Evolutionary conservation across 1,140 invertebrate genomes (phyloP).

Genomic region (Drosophila guanche): DNA sequence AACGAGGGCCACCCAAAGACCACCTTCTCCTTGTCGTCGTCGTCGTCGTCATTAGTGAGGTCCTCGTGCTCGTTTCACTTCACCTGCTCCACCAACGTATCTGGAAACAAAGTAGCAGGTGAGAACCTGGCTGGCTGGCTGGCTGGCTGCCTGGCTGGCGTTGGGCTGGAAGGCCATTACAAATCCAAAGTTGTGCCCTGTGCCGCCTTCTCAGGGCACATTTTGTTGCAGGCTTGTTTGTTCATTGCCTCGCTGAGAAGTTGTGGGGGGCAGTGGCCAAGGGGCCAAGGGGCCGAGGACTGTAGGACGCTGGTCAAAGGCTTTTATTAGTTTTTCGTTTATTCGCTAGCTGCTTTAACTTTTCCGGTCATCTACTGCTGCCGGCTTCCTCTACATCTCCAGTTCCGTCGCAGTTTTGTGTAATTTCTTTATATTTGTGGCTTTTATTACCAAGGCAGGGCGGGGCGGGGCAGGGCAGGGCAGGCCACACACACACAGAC

Average conservation of each 20-base stretch:
- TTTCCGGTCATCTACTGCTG: constrained; percentile 59
- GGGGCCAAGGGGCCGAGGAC: too few species aligned
- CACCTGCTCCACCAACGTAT: background rate
- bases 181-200: constrained; percentile 34
- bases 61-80: background rate
- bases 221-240: constrained; percentile 24
- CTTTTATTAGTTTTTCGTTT: constrained; percentile 81
- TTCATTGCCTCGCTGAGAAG: background rate
- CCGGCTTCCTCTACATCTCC: background rate
- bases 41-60: constrained; percentile 27
- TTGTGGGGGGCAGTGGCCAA: constrained; percentile 1
- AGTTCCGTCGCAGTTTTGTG: constrained; percentile 35
- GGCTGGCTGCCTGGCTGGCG: background rate
- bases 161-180: constrained; percentile 18
- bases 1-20: constrained; percentile 3
- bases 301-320: constrained; percentile 61
- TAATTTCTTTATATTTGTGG: constrained; percentile 81
- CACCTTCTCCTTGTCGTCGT: constrained; percentile 2
- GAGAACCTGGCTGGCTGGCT: constrained; percentile 1
- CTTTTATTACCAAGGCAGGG: constrained; percentile 59
- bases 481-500: constrained; percentile 21
- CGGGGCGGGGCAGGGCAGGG: too few species aligned
- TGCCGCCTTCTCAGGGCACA: constrained; percentile 8
- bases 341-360: constrained; percentile 75
- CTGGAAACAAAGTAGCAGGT: constrained; percentile 22